These are phyloP conservation scores for Phenganax marumi DNA, from an alignment of 92 coral and sea anemone genomes.

Conservation along the genomic window DNA sequence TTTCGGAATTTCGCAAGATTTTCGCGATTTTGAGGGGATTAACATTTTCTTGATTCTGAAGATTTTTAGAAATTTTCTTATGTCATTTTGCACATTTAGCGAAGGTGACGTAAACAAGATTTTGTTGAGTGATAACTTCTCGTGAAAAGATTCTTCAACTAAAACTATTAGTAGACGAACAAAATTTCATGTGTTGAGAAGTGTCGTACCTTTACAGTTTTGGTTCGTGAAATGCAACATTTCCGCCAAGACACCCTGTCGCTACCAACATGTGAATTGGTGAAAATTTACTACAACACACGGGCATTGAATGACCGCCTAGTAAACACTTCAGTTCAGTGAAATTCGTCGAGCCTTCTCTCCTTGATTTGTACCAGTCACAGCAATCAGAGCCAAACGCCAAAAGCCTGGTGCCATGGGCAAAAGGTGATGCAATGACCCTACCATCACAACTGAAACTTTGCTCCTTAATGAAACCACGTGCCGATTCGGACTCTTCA, in stretches of 20 bases:
- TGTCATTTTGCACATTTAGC: no score
- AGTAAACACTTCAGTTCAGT: no score
- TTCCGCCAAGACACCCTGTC: slow-evolving; percentile 88
- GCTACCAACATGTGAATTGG: slow-evolving; percentile 77
- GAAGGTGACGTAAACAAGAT: no score
- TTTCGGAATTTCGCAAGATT: no score
- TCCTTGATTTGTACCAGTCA: slow-evolving; percentile 46
- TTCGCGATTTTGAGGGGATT: no score
- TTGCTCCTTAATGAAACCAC: slow-evolving; percentile 86
- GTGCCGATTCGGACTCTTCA: slow-evolving; percentile 74
- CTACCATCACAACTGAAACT: slow-evolving; percentile 88
- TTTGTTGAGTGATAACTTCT: no score
- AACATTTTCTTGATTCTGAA: no score
- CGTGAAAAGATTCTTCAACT: no score
- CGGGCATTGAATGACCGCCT: slow-evolving; percentile 72
- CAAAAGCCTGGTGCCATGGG: slow-evolving; percentile 77
- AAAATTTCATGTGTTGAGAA: no score
- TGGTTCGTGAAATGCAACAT: slow-evolving; percentile 78
- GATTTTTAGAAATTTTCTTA: no score
- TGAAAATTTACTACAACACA: slow-evolving; percentile 82
- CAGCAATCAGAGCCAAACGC: slow-evolving; percentile 70
- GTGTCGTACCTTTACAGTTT: slow-evolving; percentile 39
- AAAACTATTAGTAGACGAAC: no score
- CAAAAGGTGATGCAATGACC: slow-evolving; percentile 90
- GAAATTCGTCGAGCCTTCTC: no score